Evolutionary conservation across 2,797 vertebrate species (phyloP), one percentile per base, ranked within the genome.

Genomic region (Micropoecilia bifurca): DNA sequence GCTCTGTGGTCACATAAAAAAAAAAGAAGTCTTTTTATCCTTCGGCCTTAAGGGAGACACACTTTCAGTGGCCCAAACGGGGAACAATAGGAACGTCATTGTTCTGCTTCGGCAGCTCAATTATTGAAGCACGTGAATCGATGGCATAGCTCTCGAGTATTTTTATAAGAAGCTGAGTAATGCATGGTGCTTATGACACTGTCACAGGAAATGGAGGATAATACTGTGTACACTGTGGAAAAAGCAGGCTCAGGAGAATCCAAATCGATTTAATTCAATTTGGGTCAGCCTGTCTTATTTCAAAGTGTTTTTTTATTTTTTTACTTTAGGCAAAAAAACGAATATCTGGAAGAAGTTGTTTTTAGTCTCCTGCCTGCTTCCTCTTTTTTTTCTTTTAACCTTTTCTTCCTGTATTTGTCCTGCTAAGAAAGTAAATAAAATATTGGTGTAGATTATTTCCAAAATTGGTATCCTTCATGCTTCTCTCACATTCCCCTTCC

Each of bases 181-280:
- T 92, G 90, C 81, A 83, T 84, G 87, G 82, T 78, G 83, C 88
- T 88, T 83, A 77, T 88, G 90, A 92, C 90, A 88, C 82, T 89
- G 91, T 91, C 92, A 89, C 84, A 91, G 91, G 89, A 92, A 94
- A 91, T 86, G 85, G 86, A 87, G 85, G 86, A 91, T 91, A 92
- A 92, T 90, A 93, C 88, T 90, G 82, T 91, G 89, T 91, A 91
- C 88, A 87, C 80, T 85, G 83, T 88, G 80, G 87, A 89, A 92
- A 90, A 87, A 80, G 87, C 90, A 86, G 89, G 88, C 92, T 90
- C 87, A 81, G 84, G 88, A 93, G 83, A 91, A 91, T 90, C 85
- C 78, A 85, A 90, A 93, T 90, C 87, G 82, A 93, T 93, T 92
- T 91, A 90, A 92, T 91, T 93, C 84, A 93, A 92, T 94, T 94